These are phyloP conservation scores for Apis cerana DNA, from an alignment of 1,140 invertebrate genomes.

Conservation along the genomic window DNA sequence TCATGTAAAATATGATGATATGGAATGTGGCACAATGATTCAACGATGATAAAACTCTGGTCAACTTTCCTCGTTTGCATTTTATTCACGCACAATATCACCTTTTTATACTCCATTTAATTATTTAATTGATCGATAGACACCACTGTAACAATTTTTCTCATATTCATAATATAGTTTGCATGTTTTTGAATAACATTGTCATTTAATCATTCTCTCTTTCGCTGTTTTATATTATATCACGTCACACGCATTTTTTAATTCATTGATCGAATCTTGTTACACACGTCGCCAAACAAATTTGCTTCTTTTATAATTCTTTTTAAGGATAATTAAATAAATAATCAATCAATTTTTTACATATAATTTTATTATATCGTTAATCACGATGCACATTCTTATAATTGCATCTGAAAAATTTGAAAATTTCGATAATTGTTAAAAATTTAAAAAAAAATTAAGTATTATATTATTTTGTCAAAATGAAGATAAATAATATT, in stretches of 20 bases:
- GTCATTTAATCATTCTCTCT: slow-evolving; percentile 34
- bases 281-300: slow-evolving; percentile 22
- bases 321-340: background rate
- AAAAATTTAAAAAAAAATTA: background rate
- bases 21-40: slow-evolving; percentile 73
- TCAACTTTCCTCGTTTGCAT: slow-evolving; percentile 48
- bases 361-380: background rate
- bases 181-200: slow-evolving; percentile 12
- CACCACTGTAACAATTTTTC: slow-evolving; percentile 2
- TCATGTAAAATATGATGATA: slow-evolving; percentile 71
- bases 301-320: background rate
- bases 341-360: background rate
- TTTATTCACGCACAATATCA: slow-evolving; percentile 29
- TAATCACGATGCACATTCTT: background rate
- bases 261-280: slow-evolving; percentile 29
- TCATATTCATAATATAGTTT: slow-evolving; percentile 8
- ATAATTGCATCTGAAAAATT: background rate
- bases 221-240: slow-evolving; percentile 34
- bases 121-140: slow-evolving; percentile 38
- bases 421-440: background rate
- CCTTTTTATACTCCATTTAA: slow-evolving; percentile 25
- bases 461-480: background rate
- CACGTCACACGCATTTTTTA: slow-evolving; percentile 26
- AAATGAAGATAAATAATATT: background rate
- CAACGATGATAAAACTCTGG: slow-evolving; percentile 69